A percentile compares a stretch with the other conserved stretches of the same genome.
phyloP scores from a whole-genome alignment of 1,140 invertebrate genomes.

The Varroa destructor region DNA sequence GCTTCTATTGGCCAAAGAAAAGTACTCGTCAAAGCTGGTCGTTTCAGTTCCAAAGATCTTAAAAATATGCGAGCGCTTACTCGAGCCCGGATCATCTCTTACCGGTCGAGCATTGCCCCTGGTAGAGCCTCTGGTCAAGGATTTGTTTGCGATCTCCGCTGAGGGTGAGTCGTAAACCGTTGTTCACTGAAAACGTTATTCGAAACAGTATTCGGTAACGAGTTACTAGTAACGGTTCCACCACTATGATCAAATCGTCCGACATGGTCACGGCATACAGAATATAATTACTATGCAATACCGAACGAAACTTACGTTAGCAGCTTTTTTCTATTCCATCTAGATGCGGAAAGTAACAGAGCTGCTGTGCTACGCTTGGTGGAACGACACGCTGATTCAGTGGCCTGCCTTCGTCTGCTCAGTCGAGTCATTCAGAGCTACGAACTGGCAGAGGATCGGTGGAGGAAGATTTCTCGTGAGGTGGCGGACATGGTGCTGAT shows the following conservation, averaged over 20 bases:
- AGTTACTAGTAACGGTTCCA: neutral
- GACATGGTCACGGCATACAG: too few species aligned
- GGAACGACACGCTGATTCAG: conserved; percentile 3
- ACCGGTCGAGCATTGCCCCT: neutral
- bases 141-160: conserved; percentile 1
- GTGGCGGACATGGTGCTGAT: conserved; percentile 17
- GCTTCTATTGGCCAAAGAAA: conserved; percentile 23
- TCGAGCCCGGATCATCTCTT: conserved; percentile 2
- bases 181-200: neutral
- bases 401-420: conserved; percentile 10
- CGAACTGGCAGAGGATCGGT: conserved; percentile 11
- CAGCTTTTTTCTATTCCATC: neutral
- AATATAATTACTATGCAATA: too few species aligned
- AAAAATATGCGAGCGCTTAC: conserved; percentile 1
- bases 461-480: conserved; percentile 23
- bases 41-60: conserved; percentile 16
- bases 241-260: too few species aligned
- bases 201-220: neutral
- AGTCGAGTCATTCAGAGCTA: neutral
- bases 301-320: neutral
- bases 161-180: neutral
- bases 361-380: conserved; percentile 9
- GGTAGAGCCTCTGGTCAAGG: conserved; percentile 2
- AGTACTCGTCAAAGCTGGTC: conserved; percentile 19
- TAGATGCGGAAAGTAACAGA: conserved; percentile 17